Evolutionary conservation across 92 coral and sea anemone species (phyloP).

Genomic region (Epizoanthus ramosus): DNA sequence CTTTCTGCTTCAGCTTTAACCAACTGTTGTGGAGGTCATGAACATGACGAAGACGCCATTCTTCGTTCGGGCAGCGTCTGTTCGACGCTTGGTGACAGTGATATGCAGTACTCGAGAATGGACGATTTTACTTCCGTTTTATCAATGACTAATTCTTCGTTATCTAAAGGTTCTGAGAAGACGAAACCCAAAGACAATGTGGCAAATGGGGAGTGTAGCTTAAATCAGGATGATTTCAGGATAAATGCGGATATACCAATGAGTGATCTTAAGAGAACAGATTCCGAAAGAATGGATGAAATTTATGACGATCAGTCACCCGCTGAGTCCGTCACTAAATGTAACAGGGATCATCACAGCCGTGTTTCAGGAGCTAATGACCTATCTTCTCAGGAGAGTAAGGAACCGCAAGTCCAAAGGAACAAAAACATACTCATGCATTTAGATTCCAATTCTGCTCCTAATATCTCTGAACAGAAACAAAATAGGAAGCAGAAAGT

Average conservation of each 20-base stretch:
- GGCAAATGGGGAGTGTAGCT: neutral
- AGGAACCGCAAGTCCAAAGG: no score
- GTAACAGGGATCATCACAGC: neutral
- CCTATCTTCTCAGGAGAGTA: no score
- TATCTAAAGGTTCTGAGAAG: slow-evolving; percentile 6
- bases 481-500: no score
- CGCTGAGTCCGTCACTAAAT: neutral
- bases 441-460: no score
- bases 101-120: neutral
- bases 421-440: no score
- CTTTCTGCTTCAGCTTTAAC: slow-evolving; percentile 17
- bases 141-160: slow-evolving; percentile 22
- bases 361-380: no score
- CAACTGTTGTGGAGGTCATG: slow-evolving; percentile 15
- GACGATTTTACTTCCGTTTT: slow-evolving; percentile 10
- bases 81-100: slow-evolving; percentile 11
- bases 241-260: neutral
- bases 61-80: slow-evolving; percentile 38
- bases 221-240: neutral
- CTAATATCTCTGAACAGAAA: no score
- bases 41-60: slow-evolving; percentile 13
- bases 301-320: neutral
- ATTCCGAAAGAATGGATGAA: neutral
- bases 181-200: neutral
- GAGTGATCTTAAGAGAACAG: slow-evolving; percentile 1